Percentiles rank a stretch among this genome's conserved stretches.
phyloP scores from a whole-genome alignment of 2,113 vertebrate genomes.

The Bambusicola thoracicus region DNA sequence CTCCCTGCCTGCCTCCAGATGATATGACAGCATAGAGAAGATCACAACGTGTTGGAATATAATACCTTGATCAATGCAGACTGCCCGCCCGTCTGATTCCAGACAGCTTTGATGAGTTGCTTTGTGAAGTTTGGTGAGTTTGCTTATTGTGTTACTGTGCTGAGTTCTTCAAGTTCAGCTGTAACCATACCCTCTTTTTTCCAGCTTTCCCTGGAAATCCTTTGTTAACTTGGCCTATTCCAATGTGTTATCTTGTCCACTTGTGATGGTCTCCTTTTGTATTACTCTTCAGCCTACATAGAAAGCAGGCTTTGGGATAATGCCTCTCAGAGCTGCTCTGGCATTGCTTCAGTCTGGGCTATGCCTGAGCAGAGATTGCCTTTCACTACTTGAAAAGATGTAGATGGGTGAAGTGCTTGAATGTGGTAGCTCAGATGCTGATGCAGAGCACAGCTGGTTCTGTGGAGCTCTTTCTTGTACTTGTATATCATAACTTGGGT shows the following conservation, averaged over 20 bases:
- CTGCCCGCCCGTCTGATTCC: neutral
- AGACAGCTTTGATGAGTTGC: neutral
- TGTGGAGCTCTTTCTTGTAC: neutral
- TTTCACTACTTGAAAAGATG: neutral
- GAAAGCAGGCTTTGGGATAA: rapidly evolving
- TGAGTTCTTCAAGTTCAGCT: neutral
- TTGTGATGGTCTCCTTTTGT: neutral
- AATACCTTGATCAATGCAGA: neutral
- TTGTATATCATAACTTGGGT: neutral
- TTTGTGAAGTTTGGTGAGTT: neutral
- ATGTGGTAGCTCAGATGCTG: neutral
- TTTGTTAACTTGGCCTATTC: neutral
- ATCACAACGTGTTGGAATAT: neutral
- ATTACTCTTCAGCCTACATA: neutral
- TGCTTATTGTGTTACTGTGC: neutral
- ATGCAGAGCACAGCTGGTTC: neutral
- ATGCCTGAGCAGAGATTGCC: neutral
- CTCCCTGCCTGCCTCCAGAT: neutral
- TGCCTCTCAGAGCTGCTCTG: neutral
- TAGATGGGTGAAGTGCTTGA: neutral
- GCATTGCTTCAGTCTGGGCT: neutral
- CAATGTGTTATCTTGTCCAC: neutral
- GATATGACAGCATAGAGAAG: neutral
- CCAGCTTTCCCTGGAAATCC: neutral
- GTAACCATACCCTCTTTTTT: neutral